Conservation (phyloP, 2,113 vertebrate species). For the Coptodon bakossiorum region DNA sequence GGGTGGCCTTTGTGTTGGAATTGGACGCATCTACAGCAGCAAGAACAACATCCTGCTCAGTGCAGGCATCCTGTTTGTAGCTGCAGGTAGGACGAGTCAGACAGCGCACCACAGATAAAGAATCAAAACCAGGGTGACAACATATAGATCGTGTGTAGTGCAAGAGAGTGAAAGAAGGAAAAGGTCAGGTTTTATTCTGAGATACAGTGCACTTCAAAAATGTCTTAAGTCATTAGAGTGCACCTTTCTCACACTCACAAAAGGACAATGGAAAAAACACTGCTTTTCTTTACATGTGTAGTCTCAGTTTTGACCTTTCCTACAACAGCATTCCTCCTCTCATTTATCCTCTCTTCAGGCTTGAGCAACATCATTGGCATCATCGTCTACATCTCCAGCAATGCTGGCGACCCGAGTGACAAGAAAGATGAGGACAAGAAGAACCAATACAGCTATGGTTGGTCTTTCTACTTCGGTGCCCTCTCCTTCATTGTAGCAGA, state of each 20-base stretch:
- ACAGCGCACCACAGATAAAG: not conserved
- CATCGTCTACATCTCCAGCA: constrained; percentile 99
- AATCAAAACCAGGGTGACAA: not conserved
- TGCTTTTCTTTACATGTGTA: not conserved
- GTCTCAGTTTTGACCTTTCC: not conserved
- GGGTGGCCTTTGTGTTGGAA: constrained; percentile 88
- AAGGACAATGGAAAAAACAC: not conserved
- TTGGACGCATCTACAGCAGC: constrained; percentile 87
- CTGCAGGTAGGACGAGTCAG: constrained; percentile 77
- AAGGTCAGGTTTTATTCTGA: not conserved
- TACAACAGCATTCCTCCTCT: not conserved
- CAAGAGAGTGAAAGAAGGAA: not conserved
- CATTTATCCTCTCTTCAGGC: constrained; percentile 61
- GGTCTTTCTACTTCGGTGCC: constrained; percentile 98
- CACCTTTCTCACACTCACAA: not conserved
- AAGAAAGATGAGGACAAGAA: constrained; percentile 96
- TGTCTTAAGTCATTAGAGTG: not conserved
- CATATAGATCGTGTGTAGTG: not conserved
- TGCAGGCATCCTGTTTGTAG: constrained; percentile 94
- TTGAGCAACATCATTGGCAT: constrained; percentile 99
- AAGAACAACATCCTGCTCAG: constrained; percentile 94
- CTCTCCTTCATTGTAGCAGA: constrained; percentile 96
- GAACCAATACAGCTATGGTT: constrained; percentile 93
- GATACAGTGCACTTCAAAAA: not conserved
- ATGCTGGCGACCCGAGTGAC: constrained; percentile 93